Evolutionary conservation across 2,113 vertebrate species (phyloP).

Genomic region (Hippocampus zosterae): DNA sequence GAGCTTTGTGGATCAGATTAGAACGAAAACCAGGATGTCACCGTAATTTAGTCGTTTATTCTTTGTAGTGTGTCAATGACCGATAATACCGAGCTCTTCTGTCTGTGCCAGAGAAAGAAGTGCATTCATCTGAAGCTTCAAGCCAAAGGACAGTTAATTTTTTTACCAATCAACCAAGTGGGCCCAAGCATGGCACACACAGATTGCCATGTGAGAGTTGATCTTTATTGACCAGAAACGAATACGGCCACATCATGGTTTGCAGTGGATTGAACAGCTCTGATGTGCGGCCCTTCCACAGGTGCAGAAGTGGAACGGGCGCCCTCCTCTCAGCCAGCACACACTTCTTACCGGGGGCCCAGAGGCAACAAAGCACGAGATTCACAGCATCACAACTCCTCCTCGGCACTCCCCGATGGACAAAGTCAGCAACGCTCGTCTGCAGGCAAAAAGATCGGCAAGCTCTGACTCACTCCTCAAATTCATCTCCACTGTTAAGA

Average conservation of each 20-base stretch:
- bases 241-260: background rate
- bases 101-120: too few species aligned
- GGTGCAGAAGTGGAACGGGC: conserved; percentile 74
- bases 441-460: conserved; percentile 81
- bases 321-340: conserved; percentile 42
- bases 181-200: background rate
- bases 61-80: too few species aligned
- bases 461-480: conserved; percentile 26
- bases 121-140: too few species aligned
- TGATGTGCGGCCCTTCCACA: conserved; percentile 38
- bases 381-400: conserved; percentile 56
- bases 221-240: background rate
- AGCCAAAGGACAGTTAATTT: too few species aligned
- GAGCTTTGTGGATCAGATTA: too few species aligned
- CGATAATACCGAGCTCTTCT: too few species aligned
- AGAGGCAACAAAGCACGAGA: conserved; percentile 71
- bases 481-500: background rate
- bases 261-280: background rate
- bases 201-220: background rate
- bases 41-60: too few species aligned
- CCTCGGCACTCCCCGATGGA: conserved; percentile 44
- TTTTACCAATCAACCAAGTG: too few species aligned
- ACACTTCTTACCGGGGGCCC: conserved; percentile 55
- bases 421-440: conserved; percentile 65
- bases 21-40: too few species aligned